Percentiles rank a stretch among this genome's conserved stretches.
phyloP scores from a whole-genome alignment of 2,797 vertebrate genomes.

The Cuniculus paca region DNA sequence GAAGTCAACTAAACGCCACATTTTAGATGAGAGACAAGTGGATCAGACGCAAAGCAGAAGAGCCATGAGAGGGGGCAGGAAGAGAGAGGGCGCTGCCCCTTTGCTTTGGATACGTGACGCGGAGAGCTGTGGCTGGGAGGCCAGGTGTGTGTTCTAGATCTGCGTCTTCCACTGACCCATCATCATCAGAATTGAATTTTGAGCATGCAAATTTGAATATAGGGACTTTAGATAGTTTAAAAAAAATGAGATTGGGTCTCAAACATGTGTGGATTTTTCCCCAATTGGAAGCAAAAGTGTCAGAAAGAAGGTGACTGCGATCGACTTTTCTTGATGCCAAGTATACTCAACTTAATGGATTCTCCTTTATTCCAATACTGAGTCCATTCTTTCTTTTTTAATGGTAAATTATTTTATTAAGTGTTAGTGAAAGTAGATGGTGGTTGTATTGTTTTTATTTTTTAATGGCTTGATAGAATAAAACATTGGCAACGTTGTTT shows the following conservation, averaged over 20 bases:
- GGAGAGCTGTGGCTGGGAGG: background rate
- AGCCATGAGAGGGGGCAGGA: background rate
- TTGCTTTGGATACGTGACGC: background rate
- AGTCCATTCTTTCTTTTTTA: background rate
- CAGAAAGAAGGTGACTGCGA: background rate
- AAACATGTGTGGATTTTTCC: background rate
- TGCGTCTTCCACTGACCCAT: background rate
- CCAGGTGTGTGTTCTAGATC: background rate
- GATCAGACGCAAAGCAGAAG: background rate
- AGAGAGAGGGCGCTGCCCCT: background rate
- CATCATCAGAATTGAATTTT: background rate
- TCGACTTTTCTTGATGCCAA: background rate
- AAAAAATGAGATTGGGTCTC: background rate
- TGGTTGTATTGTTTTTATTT: slow-evolving; percentile 44
- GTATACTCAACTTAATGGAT: background rate
- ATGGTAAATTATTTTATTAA: slow-evolving; percentile 52
- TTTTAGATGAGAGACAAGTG: background rate
- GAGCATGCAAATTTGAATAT: background rate
- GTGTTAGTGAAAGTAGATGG: background rate
- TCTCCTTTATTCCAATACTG: slow-evolving; percentile 1
- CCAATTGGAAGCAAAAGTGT: slow-evolving; percentile 1
- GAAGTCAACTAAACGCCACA: background rate
- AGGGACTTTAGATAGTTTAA: background rate
- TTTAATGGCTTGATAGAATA: slow-evolving; percentile 61
- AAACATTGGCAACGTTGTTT: slow-evolving; percentile 41